A percentile compares a stretch with the other conserved stretches of the same genome.
phyloP scores from a whole-genome alignment of 2,888 invertebrate species.

The Chymomyza procnemis region DNA sequence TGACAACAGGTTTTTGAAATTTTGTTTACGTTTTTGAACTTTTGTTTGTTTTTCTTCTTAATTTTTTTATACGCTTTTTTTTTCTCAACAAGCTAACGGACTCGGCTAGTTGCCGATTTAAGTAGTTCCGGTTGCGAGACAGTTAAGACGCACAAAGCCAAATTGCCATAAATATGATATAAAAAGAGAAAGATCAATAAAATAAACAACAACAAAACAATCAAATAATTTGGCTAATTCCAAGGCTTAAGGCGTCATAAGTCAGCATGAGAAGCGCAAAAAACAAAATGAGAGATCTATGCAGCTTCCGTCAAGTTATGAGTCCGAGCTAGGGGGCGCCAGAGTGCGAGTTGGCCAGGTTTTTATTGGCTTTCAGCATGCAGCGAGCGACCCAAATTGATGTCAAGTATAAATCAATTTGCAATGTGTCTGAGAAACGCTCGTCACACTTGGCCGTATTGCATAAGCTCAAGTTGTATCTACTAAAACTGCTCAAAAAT shows the following conservation, averaged over 20 bases:
- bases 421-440: slow-evolving; percentile 17
- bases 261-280: slow-evolving; percentile 15
- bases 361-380: slow-evolving; percentile 14
- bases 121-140: slow-evolving; percentile 58
- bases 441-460: not conserved
- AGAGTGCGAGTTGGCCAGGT: slow-evolving; percentile 19
- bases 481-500: not conserved
- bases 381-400: slow-evolving; percentile 15
- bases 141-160: not conserved
- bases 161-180: not conserved
- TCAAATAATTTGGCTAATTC: slow-evolving; percentile 2
- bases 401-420: slow-evolving; percentile 45
- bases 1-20: slow-evolving; percentile 45
- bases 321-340: not conserved
- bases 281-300: not conserved
- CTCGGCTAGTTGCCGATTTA: not conserved
- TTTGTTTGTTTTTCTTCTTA: not conserved
- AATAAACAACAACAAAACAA: not conserved
- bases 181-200: slow-evolving; percentile 2
- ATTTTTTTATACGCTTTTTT: too few relatives aligned
- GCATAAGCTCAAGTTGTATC: slow-evolving; percentile 10
- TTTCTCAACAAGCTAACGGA: slow-evolving; percentile 29
- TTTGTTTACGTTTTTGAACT: slow-evolving; percentile 13
- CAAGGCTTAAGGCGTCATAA: slow-evolving; percentile 33
- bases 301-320: slow-evolving; percentile 27